These are phyloP conservation scores for Platycheirus albimanus DNA, from an alignment of 2,888 invertebrate genomes.

Conservation along the genomic window DNA sequence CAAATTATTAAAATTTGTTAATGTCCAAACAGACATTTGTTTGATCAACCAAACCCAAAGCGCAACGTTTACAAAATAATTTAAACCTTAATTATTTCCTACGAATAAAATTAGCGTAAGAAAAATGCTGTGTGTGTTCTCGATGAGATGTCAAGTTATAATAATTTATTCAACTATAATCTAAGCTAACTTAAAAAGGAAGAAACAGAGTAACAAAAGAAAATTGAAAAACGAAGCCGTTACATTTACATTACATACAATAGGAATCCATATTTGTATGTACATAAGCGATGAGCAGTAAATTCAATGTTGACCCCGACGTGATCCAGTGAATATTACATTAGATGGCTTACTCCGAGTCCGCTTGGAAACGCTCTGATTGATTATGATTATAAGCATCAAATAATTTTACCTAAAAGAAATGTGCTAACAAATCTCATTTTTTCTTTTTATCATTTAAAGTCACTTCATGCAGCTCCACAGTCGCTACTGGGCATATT, in stretches of 20 bases:
- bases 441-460: too few species aligned
- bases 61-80: neutral
- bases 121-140: too few species aligned
- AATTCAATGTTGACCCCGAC: too few species aligned
- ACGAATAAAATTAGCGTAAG: neutral
- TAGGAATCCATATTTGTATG: too few species aligned
- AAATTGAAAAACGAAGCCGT: too few species aligned
- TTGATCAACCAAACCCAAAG: neutral
- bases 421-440: slow-evolving; percentile 1
- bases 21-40: too few species aligned
- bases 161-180: neutral
- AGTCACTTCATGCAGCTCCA: too few species aligned
- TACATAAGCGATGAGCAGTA: too few species aligned
- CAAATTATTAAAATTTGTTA: too few species aligned
- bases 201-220: neutral
- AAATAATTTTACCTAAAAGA: slow-evolving; percentile 15
- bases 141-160: neutral
- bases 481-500: too few species aligned
- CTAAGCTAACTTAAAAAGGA: neutral
- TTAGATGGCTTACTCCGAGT: slow-evolving; percentile 13
- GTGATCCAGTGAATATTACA: too few species aligned
- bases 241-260: too few species aligned
- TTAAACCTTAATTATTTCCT: neutral
- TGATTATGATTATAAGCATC: slow-evolving; percentile 19
- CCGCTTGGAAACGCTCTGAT: slow-evolving; percentile 11